Base-by-base conservation (phyloP, 2,797 vertebrate genomes). In the Phylloscopus collybita region DNA sequence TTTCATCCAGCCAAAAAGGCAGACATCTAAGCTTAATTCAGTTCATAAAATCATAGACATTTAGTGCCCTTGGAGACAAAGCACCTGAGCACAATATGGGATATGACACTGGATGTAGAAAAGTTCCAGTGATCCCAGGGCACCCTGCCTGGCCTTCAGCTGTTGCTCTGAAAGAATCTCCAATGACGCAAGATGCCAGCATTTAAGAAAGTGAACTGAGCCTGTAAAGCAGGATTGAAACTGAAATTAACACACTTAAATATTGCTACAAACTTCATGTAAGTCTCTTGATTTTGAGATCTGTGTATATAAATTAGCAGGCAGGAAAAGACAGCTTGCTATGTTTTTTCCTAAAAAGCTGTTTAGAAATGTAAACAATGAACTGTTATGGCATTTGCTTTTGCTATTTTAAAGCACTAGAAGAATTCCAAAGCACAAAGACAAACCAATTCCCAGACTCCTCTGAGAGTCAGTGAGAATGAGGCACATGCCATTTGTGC, bases 321-420 rank as follows among this genome's bases (percentile, higher is more conserved):
- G 57, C 79, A 91, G 62, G 54, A 92, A 85, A 82, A 44, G 30
- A 64, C 57, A 91, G 57, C 47, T 80, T 61, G 49, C 8, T 60
- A 2, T 66, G 23, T 27, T 83, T 80, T 80, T 80, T 64, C 51
- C 60, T 42, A 19, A 64, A 61, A 93, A 49, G 20, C 36, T 86
- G 59, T 72, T 95, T 88, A 86, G 54, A 38, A 69, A 38, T 61
- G 74, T 80, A 93, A 95, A 85, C 50, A 86, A 74, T 64, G 51
- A 93, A 87, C 51, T 23, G 6, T 66, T 54, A 34, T 0, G 3
- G 42, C 42, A 57, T 82, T 93, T 64, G 60, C 22, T 76, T 73
- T 67, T 53, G 12, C 21, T 45, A 16, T 82, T 67, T 80, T 61
- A 78, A 82, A 91, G 71, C 66, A 36, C 9, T n/a, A 90, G 94